Conservation (phyloP, 92 coral and sea anemone species). For the Paramuricea clavata region DNA sequence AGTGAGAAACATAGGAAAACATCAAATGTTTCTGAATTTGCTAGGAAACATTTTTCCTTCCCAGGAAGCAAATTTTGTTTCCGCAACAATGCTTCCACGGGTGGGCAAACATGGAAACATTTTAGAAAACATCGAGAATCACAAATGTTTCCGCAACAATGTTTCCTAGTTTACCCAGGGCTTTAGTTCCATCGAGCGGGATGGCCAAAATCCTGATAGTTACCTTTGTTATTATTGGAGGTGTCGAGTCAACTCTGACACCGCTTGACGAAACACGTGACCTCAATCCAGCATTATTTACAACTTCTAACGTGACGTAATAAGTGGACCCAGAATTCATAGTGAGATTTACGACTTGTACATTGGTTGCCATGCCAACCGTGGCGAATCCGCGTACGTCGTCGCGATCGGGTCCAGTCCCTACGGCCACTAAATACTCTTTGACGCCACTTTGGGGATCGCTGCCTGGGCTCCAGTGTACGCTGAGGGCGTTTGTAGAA, state of each 20-base stretch:
- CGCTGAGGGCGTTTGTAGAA: constrained; percentile 57
- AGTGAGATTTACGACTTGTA: constrained; percentile 67
- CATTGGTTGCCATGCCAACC: constrained; percentile 73
- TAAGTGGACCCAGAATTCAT: constrained; percentile 73
- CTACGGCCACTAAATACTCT: constrained; percentile 89
- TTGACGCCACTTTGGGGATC: constrained; percentile 89
- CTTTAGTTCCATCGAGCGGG: too few relatives aligned
- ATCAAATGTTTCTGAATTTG: too few relatives aligned
- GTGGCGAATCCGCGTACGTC: constrained; percentile 74
- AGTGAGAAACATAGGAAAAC: too few relatives aligned
- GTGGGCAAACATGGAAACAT: too few relatives aligned
- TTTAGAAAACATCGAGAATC: too few relatives aligned
- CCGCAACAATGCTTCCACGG: too few relatives aligned
- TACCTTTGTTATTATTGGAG: constrained; percentile 37
- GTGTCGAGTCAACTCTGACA: constrained; percentile 18
- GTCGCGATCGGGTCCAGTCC: constrained; percentile 81
- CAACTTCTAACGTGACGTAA: constrained; percentile 37
- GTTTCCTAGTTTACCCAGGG: too few relatives aligned
- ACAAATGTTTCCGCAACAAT: too few relatives aligned
- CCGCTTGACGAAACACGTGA: constrained; percentile 44
- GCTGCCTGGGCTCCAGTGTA: constrained; percentile 75
- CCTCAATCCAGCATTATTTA: constrained; percentile 29
- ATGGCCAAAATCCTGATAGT: not conserved
- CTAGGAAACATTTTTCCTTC: too few relatives aligned
- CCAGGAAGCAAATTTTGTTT: too few relatives aligned